These are phyloP conservation scores for Ursus arctos DNA, from an alignment of 2,113 vertebrate genomes.

Conservation along the genomic window DNA sequence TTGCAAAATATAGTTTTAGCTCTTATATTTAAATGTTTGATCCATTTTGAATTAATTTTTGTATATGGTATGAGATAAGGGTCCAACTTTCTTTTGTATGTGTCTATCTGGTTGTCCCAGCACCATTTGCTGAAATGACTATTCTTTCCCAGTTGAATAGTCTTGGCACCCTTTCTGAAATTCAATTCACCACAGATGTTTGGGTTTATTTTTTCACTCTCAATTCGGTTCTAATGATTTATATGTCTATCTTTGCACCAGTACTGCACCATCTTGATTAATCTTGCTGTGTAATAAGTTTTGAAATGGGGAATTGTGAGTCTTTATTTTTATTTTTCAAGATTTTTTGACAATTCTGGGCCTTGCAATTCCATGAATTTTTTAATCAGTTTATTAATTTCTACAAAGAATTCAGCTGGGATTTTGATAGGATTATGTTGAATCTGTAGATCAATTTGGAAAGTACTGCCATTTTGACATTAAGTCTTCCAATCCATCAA, in stretches of 20 bases:
- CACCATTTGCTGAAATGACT: background rate
- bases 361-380: background rate
- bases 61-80: background rate
- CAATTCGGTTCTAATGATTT: background rate
- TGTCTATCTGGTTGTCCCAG: background rate
- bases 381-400: background rate
- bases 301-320: background rate
- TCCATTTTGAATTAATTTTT: background rate
- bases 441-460: background rate
- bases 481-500: background rate
- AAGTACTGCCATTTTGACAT: background rate
- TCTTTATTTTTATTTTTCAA: background rate
- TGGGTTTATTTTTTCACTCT: background rate
- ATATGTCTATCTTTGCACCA: background rate
- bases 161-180: background rate
- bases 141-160: background rate
- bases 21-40: background rate
- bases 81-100: background rate
- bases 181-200: background rate
- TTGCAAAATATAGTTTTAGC: background rate
- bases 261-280: background rate
- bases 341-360: background rate
- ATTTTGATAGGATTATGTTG: background rate
- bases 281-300: background rate
- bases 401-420: background rate